Percentiles rank a stretch among this genome's conserved stretches.
Evolutionary conservation across 2,113 vertebrate species (phyloP).

Genomic region (Semicossyphus pulcher): DNA sequence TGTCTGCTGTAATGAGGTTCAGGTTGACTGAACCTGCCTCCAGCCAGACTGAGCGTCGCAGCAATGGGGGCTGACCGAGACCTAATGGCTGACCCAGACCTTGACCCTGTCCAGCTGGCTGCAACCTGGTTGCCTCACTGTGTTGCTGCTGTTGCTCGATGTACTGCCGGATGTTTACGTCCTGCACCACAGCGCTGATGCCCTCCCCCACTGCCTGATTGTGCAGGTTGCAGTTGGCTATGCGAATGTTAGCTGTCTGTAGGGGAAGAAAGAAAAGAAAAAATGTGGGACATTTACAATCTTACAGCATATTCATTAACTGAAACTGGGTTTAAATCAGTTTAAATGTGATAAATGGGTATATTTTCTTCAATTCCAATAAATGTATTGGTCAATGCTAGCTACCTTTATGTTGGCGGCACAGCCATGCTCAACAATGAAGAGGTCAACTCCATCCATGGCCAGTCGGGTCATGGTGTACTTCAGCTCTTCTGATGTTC

Average conservation of each 20-base stretch:
- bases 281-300: neutral
- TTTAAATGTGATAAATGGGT: neutral
- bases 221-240: slow-evolving; percentile 98
- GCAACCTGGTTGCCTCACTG: slow-evolving; percentile 64
- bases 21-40: slow-evolving; percentile 95
- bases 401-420: slow-evolving; percentile 93
- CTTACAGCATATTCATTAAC: neutral
- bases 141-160: slow-evolving; percentile 86
- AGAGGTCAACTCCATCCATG: slow-evolving; percentile 93
- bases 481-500: slow-evolving; percentile 94
- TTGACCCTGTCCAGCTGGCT: slow-evolving; percentile 66
- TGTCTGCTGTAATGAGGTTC: slow-evolving; percentile 94
- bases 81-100: slow-evolving; percentile 72
- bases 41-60: slow-evolving; percentile 93
- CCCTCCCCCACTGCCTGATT: slow-evolving; percentile 97
- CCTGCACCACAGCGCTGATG: slow-evolving; percentile 93
- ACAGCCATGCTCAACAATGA: slow-evolving; percentile 95
- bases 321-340: neutral
- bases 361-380: neutral
- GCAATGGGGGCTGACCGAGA: slow-evolving; percentile 87
- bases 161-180: slow-evolving; percentile 91
- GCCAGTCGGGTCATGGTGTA: slow-evolving; percentile 97
- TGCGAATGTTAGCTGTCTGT: slow-evolving; percentile 90
- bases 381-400: neutral
- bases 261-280: neutral